These are phyloP conservation scores for Rhorus exstirpatorius DNA, from an alignment of 2,888 invertebrate genomes.

Conservation along the genomic window DNA sequence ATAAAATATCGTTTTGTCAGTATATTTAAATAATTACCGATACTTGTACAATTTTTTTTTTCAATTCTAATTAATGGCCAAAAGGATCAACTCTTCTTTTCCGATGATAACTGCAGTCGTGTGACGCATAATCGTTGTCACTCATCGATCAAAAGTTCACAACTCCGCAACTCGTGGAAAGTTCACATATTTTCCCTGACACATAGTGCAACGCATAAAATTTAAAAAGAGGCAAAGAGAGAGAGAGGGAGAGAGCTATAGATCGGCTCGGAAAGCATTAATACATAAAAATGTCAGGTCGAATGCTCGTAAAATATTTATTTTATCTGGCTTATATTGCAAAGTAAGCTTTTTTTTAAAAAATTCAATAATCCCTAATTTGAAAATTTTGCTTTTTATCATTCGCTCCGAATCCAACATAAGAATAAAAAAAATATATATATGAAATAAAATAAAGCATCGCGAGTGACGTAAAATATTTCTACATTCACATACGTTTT, in stretches of 20 bases:
- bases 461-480: too few relatives aligned
- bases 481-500: not conserved
- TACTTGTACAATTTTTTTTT: too few relatives aligned
- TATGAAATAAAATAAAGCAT: too few relatives aligned
- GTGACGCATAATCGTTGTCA: not conserved
- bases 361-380: too few relatives aligned
- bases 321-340: not conserved
- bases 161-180: not conserved
- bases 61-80: conserved; percentile 4
- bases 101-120: not conserved
- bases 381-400: too few relatives aligned
- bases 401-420: too few relatives aligned
- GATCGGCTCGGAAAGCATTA: not conserved
- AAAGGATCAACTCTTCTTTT: not conserved
- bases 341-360: too few relatives aligned
- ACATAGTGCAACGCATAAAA: not conserved
- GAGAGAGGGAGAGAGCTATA: conserved; percentile 3
- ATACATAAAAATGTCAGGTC: not conserved
- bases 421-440: too few relatives aligned
- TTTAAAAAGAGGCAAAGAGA: too few relatives aligned
- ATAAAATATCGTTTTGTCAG: too few relatives aligned
- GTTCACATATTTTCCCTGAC: not conserved
- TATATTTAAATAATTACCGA: not conserved
- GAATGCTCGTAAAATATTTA: not conserved
- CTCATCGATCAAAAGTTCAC: not conserved